Evolutionary conservation across 2,113 vertebrate species (phyloP), one percentile per base, ranked within the genome.

Genomic region (Morphnarchus princeps): DNA sequence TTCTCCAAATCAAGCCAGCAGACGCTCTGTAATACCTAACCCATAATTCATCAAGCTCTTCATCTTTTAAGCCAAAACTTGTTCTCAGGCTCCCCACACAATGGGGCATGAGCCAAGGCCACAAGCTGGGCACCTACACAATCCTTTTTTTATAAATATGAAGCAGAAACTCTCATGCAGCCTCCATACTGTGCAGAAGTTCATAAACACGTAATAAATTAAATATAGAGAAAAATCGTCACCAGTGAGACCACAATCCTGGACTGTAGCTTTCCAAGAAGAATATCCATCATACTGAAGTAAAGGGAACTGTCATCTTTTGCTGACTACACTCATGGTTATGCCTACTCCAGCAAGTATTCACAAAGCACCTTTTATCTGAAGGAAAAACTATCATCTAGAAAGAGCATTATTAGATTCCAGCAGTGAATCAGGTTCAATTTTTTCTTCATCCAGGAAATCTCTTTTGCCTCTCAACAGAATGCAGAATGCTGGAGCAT

Each of bases 21-120:
- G 97, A 98, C 97, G 1, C 96, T 98, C 82, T 91, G 95, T 96
- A 97, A 98, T 97, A 97, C 94, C 94, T 96, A 98, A 96, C 94
- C 96, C 87, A 96, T 97, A 97, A 97, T 97, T 98, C 97, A 97
- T 97, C 97, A 97, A 87, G 62, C 74, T 96, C 93, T 95, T 95
- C 74, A 66, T 80, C 65, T 92, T 94, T n/a, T 38, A 96, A 89
- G 95, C 95, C 97, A 97, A 95, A 86, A 54, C 55, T 90, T 92
- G 88, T 96, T 90, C 94, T 96, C 81, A 82, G 55, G 88, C 76
- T 97, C 82, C 90, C 72, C 91, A 88, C 71, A 94, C 52, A 91
- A 94, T 24, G 54, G 89, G 94, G 94, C 74, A 95, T 14, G 69
- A 91, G 96, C 97, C 96, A 97, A 80, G 92, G 93, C 95, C 88